These are phyloP conservation scores for Acanthosoma haemorrhoidale DNA, from an alignment of 2,888 invertebrate genomes.

Conservation along the genomic window DNA sequence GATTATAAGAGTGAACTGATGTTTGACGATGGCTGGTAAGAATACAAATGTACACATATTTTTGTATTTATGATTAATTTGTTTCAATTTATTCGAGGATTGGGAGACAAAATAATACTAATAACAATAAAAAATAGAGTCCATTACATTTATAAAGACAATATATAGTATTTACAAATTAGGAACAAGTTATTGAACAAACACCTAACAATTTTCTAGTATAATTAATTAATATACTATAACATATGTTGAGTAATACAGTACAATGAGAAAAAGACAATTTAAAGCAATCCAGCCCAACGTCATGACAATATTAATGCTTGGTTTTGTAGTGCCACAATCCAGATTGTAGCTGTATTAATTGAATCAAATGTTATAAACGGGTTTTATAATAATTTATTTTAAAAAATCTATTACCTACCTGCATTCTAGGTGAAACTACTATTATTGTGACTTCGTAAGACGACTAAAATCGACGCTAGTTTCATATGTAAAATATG, in stretches of 20 bases:
- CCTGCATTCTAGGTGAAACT: neutral
- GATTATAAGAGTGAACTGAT: neutral
- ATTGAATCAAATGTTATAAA: too few species aligned
- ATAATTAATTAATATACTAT: neutral
- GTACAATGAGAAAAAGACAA: neutral
- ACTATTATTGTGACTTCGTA: neutral
- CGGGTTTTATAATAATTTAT: too few species aligned
- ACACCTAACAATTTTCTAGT: constrained; percentile 4
- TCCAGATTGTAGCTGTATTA: too few species aligned
- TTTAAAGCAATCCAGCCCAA: neutral
- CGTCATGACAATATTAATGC: neutral
- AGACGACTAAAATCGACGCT: neutral
- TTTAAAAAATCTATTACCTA: neutral
- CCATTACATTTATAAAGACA: neutral
- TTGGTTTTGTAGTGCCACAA: too few species aligned
- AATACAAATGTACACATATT: neutral
- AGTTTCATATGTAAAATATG: neutral
- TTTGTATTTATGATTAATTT: neutral
- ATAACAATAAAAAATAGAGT: too few species aligned
- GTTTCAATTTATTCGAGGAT: constrained; percentile 27
- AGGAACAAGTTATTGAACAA: constrained; percentile 17
- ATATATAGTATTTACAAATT: constrained; percentile 8
- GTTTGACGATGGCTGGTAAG: neutral
- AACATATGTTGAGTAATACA: neutral
- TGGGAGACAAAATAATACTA: neutral